Percentiles rank a stretch among this genome's conserved stretches.
These are phyloP conservation scores for Diarsia brunnea DNA, from an alignment of 2,888 invertebrate species.

Conservation along the genomic window DNA sequence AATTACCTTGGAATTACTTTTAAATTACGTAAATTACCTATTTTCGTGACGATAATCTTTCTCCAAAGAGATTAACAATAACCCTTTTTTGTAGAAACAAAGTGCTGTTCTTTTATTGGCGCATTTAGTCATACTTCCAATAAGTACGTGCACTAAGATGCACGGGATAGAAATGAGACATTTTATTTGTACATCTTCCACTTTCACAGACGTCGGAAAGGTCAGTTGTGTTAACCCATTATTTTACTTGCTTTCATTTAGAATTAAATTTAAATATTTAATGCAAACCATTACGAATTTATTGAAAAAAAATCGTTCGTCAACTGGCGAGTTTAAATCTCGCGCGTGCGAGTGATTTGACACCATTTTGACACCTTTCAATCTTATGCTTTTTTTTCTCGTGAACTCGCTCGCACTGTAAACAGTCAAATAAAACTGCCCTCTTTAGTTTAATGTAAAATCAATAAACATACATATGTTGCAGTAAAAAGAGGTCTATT, in stretches of 20 bases:
- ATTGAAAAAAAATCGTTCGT: too few species aligned
- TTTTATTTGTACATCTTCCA: slow-evolving; percentile 75
- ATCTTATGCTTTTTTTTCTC: too few species aligned
- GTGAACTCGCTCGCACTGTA: too few species aligned
- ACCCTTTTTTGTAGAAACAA: slow-evolving; percentile 1
- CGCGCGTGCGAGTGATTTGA: too few species aligned
- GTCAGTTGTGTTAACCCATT: slow-evolving; percentile 52
- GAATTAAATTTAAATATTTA: too few species aligned
- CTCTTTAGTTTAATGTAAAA: too few species aligned
- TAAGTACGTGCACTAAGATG: slow-evolving; percentile 61
- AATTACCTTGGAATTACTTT: too few species aligned
- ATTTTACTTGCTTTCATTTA: not conserved
- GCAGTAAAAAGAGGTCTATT: too few species aligned
- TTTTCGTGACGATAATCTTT: not conserved
- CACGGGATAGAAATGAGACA: slow-evolving; percentile 71
- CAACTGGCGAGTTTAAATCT: too few species aligned
- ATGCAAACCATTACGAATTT: not conserved
- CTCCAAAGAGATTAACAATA: not conserved
- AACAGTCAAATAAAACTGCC: too few species aligned
- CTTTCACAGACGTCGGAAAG: slow-evolving; percentile 71
- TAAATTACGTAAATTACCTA: not conserved
- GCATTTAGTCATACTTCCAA: slow-evolving; percentile 22
- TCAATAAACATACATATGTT: too few species aligned
- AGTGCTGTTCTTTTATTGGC: slow-evolving; percentile 10
- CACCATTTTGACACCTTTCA: too few species aligned